Evolutionary conservation across 2,888 invertebrate genomes (phyloP).

Genomic region (Drosophila neoperkinsi): DNA sequence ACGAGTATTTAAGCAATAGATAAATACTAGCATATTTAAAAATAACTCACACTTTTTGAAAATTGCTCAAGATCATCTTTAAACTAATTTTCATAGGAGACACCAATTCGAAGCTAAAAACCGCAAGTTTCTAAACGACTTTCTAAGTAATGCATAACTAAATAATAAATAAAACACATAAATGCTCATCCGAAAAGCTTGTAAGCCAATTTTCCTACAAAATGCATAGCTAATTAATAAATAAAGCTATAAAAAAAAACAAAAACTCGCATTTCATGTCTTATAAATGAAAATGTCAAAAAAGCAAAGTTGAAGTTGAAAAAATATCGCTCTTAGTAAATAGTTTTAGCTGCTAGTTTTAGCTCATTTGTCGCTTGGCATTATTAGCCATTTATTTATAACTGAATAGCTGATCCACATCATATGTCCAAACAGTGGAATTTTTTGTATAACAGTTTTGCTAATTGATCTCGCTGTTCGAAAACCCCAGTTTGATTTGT

Average conservation of each 20-base stretch:
- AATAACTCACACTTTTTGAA: not conserved
- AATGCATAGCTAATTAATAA: not conserved
- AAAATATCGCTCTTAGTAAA: not conserved
- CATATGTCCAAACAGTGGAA: not conserved
- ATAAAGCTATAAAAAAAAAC: not conserved
- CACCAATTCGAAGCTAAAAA: not conserved
- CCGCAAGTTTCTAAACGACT: not conserved
- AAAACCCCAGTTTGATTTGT: constrained; percentile 58
- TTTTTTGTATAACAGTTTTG: constrained; percentile 15
- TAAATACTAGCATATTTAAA: not conserved
- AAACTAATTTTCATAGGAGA: not conserved
- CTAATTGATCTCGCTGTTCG: constrained; percentile 50
- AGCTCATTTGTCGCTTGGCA: not conserved
- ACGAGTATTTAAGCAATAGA: not conserved
- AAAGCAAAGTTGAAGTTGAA: not conserved
- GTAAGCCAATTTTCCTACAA: not conserved
- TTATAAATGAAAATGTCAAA: not conserved
- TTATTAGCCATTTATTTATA: not conserved
- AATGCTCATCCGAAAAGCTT: not conserved
- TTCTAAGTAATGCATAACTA: not conserved
- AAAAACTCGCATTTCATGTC: not conserved
- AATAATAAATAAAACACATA: not conserved
- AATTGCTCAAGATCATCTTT: not conserved
- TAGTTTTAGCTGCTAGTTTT: not conserved
- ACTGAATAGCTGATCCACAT: not conserved